Conservation (phyloP, 1,140 invertebrate species). For the Drosophila tropicalis region DNA sequence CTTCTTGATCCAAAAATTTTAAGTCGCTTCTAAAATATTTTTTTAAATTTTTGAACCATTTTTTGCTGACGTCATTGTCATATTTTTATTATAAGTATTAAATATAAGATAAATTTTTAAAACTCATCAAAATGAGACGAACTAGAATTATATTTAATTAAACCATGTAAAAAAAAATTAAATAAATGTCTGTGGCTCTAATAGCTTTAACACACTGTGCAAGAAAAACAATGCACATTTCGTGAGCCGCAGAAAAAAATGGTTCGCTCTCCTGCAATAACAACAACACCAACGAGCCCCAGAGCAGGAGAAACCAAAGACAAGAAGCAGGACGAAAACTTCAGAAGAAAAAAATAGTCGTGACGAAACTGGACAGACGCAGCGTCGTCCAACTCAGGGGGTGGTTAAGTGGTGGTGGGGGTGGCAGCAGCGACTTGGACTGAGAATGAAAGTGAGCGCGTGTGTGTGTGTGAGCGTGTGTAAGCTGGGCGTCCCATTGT, state of each 20-base stretch:
- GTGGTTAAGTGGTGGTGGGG: conserved; percentile 8
- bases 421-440: conserved; percentile 58
- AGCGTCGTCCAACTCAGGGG: conserved; percentile 50
- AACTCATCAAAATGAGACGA: background rate
- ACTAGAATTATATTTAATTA: background rate
- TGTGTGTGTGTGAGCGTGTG: conserved; percentile 42
- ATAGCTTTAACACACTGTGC: conserved; percentile 50
- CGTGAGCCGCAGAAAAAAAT: conserved; percentile 63
- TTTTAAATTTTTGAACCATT: no score
- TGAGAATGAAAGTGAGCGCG: conserved; percentile 76
- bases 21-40: no score
- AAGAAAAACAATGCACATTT: conserved; percentile 74
- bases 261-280: conserved; percentile 55
- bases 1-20: no score
- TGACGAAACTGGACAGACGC: conserved; percentile 75
- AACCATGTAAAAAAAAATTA: conserved; percentile 9
- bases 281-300: conserved; percentile 33
- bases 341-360: conserved; percentile 66
- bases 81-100: no score
- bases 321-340: conserved; percentile 80
- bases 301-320: conserved; percentile 71
- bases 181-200: background rate
- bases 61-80: no score
- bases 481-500: conserved; percentile 62
- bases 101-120: background rate